Evolutionary conservation across 2,888 invertebrate genomes (phyloP).

Genomic region (Spatulosminthurus flaviceps): DNA sequence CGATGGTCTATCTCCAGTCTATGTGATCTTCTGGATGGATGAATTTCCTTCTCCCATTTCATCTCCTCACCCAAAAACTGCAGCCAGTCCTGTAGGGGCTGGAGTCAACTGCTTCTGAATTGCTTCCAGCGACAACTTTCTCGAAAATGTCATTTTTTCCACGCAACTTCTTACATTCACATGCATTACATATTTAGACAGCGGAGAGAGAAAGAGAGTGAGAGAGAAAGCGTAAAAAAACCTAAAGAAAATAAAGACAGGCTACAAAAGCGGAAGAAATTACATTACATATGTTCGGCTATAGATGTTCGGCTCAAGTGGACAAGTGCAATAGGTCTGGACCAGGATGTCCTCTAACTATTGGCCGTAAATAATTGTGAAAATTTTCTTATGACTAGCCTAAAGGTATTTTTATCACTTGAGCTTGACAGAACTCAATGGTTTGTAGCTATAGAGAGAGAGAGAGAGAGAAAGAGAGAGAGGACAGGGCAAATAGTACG

Average conservation of each 20-base stretch:
- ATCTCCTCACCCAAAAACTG: slow-evolving; percentile 22
- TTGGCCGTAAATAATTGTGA: not conserved
- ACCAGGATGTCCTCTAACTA: not conserved
- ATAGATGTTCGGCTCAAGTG: not conserved
- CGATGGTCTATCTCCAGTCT: slow-evolving; percentile 29
- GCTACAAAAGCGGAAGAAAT: not conserved
- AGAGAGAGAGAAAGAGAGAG: not conserved
- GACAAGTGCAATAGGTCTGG: not conserved
- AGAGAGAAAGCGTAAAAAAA: not conserved
- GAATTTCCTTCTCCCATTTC: slow-evolving; percentile 41
- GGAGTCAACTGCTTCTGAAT: not conserved
- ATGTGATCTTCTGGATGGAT: slow-evolving; percentile 49
- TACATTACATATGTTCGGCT: too few species aligned
- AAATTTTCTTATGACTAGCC: slow-evolving; percentile 27
- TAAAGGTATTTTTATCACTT: slow-evolving; percentile 35
- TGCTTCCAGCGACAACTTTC: not conserved
- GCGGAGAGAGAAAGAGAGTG: not conserved
- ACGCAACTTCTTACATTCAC: too few species aligned
- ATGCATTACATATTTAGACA: not conserved
- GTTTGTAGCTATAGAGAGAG: not conserved
- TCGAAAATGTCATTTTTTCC: not conserved
- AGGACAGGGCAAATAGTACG: too few species aligned
- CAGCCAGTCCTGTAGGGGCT: too few species aligned
- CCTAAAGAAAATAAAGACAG: not conserved
- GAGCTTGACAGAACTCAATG: slow-evolving; percentile 29